Evolutionary conservation across 2,888 invertebrate genomes (phyloP), one percentile per base, ranked within the genome.

Genomic region (Yponomeuta sedellus): DNA sequence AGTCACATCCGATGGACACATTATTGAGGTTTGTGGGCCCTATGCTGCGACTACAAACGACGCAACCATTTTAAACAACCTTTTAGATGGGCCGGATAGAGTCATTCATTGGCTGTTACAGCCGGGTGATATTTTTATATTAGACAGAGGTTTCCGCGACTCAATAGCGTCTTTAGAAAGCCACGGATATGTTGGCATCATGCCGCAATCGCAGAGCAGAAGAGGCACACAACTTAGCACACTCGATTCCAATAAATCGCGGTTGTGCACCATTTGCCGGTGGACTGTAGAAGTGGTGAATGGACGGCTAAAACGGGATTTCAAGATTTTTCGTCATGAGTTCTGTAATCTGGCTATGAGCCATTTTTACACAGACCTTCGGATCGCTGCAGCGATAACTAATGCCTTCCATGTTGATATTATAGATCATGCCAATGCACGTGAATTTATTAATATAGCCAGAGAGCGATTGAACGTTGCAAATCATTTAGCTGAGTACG

Each of bases 1-100:
- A 34, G 34, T 70, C 11, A 69, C 70, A 22, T 65, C 64, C 19
- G 69, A 72, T 70, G 72, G 71, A 57, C 68, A 73, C 66, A 72
- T 71, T 52, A 59, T 71, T 57, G 70, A 72, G 57, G 67, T 70
- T 12, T 66, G 66, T 20, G 70, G 71, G n/a, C 70, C 73, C 19
- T 69, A 70, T 70, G 64, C 70, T 64, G 71, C 71, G 19, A 71
- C 70, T 20, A 68, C 58, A 25, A 68, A 61, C 10, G 70, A 70
- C 68, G 69, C 70, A n/a, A 57, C 61, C 19, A 70, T 70, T 57
- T 67, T 72, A 65, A 67, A 65, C 12, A 61, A 39, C 22, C 65
- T 65, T 65, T 44, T 65, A 20, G 65, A 65, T 59, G 44, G 65
- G 19, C 22, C 40, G 61, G 59, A 39, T 44, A 61, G 65, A 40